A percentile compares a stretch with the other conserved stretches of the same genome.
These are phyloP conservation scores for Argyra leucocephala DNA, from an alignment of 2,888 invertebrate species.

Conservation along the genomic window DNA sequence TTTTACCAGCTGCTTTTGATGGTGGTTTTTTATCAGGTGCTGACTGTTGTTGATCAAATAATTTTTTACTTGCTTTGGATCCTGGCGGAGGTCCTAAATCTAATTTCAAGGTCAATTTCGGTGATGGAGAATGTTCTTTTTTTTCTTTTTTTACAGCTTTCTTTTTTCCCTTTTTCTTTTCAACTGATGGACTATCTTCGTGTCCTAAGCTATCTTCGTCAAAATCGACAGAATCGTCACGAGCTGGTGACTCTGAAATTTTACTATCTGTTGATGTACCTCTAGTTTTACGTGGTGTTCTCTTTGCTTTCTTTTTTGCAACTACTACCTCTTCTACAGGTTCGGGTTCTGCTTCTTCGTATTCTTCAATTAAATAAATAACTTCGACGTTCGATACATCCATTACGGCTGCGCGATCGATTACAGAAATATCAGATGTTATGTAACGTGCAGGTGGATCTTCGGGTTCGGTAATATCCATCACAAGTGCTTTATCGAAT, in stretches of 20 bases:
- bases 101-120: constrained; percentile 38
- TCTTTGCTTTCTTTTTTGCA: constrained; percentile 28
- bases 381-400: constrained; percentile 44
- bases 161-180: constrained; percentile 36
- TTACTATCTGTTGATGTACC: constrained; percentile 14
- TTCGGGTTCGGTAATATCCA: constrained; percentile 42
- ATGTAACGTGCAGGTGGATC: constrained; percentile 42
- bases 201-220: constrained; percentile 22
- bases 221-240: constrained; percentile 13
- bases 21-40: constrained; percentile 37
- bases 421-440: constrained; percentile 43
- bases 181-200: constrained; percentile 20
- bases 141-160: constrained; percentile 39
- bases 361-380: constrained; percentile 43
- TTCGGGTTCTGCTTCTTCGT: constrained; percentile 38
- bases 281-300: constrained; percentile 11
- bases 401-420: constrained; percentile 44
- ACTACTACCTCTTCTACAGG: constrained; percentile 32
- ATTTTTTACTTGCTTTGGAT: constrained; percentile 39
- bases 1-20: constrained; percentile 34
- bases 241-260: constrained; percentile 21
- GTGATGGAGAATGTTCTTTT: constrained; percentile 39
- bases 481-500: constrained; percentile 41
- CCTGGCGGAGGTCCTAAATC: constrained; percentile 41
- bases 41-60: constrained; percentile 35